A percentile compares a stretch with the other conserved stretches of the same genome.
These are phyloP conservation scores for Odontocerum albicorne DNA, from an alignment of 2,888 invertebrate species.

Conservation along the genomic window DNA sequence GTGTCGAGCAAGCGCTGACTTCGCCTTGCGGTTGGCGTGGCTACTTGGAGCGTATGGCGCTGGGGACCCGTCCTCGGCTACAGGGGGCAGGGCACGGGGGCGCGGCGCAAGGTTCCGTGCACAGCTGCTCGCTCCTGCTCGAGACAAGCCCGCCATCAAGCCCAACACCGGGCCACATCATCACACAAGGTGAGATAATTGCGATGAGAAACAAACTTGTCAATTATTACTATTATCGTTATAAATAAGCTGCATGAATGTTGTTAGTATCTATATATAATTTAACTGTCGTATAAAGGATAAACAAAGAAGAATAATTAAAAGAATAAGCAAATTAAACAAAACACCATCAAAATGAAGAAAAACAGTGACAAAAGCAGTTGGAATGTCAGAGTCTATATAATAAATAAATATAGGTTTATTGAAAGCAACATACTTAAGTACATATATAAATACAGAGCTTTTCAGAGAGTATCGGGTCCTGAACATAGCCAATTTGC, in stretches of 20 bases:
- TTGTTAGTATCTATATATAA: too few relatives aligned
- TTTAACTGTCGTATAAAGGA: too few relatives aligned
- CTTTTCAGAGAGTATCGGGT: too few relatives aligned
- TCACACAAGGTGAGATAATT: slow-evolving; percentile 48
- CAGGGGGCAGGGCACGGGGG: slow-evolving; percentile 46
- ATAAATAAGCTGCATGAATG: background rate
- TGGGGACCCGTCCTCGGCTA: slow-evolving; percentile 46
- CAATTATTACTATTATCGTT: slow-evolving; percentile 41
- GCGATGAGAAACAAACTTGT: slow-evolving; percentile 21
- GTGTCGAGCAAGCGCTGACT: slow-evolving; percentile 93
- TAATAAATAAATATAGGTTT: too few relatives aligned
- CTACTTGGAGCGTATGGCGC: slow-evolving; percentile 91
- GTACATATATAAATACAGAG: too few relatives aligned
- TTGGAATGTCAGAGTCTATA: too few relatives aligned
- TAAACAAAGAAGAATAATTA: too few relatives aligned
- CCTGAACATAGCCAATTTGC: too few relatives aligned
- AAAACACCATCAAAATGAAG: too few relatives aligned
- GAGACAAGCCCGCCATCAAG: slow-evolving; percentile 44
- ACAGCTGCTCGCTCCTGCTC: slow-evolving; percentile 50
- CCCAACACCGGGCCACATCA: slow-evolving; percentile 47
- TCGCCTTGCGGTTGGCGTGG: slow-evolving; percentile 96
- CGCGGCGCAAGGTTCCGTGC: slow-evolving; percentile 52
- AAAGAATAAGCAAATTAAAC: too few relatives aligned
- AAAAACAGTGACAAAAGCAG: too few relatives aligned
- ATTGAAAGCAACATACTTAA: too few relatives aligned